A percentile compares a stretch with the other conserved stretches of the same genome.
phyloP scores from a whole-genome alignment of 2,797 vertebrate species.

The Triplophysa yarkandensis region DNA sequence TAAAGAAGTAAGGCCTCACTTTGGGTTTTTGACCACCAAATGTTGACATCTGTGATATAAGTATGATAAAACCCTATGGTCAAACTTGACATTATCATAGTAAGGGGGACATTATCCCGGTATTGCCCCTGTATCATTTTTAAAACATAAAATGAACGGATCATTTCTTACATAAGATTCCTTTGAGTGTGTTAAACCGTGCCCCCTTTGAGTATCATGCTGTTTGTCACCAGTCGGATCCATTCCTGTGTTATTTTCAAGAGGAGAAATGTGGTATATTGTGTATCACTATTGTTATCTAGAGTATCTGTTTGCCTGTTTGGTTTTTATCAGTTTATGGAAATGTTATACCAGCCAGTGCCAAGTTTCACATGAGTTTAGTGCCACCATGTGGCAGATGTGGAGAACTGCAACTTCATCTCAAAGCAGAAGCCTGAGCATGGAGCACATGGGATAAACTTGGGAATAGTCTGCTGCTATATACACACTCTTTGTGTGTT shows the following conservation, averaged over 20 bases:
- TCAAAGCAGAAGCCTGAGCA: background rate
- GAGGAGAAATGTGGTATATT: slow-evolving; percentile 73
- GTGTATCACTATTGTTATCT: slow-evolving; percentile 74
- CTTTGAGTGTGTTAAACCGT: too few relatives aligned
- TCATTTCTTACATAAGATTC: too few relatives aligned
- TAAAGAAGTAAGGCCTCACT: too few relatives aligned
- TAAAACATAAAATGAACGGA: too few relatives aligned
- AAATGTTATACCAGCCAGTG: slow-evolving; percentile 58
- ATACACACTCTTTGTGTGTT: slow-evolving; percentile 29
- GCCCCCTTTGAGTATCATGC: slow-evolving; percentile 8
- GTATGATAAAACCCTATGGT: too few relatives aligned
- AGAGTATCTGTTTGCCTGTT: slow-evolving; percentile 69
- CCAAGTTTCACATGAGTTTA: slow-evolving; percentile 55
- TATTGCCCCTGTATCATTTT: too few relatives aligned
- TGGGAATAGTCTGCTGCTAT: slow-evolving; percentile 31
- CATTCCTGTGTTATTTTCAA: slow-evolving; percentile 74
- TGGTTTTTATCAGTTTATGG: slow-evolving; percentile 58
- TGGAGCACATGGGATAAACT: slow-evolving; percentile 12
- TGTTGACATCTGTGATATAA: too few relatives aligned
- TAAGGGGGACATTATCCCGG: too few relatives aligned
- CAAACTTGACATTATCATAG: too few relatives aligned
- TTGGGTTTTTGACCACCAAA: too few relatives aligned
- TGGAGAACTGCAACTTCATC: slow-evolving; percentile 21
- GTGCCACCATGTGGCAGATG: slow-evolving; percentile 74
- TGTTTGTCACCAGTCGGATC: slow-evolving; percentile 45